Conservation (phyloP, 2,113 vertebrate genomes). For the Lycaon pictus region DNA sequence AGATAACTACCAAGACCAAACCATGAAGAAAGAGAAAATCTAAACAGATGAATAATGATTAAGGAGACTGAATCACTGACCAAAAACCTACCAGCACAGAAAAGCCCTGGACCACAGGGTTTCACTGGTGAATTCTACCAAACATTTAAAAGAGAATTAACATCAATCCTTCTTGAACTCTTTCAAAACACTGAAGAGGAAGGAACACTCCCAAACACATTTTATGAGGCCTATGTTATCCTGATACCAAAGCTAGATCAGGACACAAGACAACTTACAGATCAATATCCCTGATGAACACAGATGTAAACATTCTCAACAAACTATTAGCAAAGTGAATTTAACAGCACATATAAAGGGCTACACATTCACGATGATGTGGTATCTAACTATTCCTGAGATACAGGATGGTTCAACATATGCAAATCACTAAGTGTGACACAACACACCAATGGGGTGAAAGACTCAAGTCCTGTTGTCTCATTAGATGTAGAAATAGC, state of each 20-base stretch:
- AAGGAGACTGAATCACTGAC: not conserved
- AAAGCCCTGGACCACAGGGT: not conserved
- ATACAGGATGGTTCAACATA: not conserved
- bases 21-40: no score
- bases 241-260: not conserved
- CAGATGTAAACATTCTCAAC: no score
- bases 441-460: not conserved
- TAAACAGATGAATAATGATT: not conserved
- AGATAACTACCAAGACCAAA: accelerated
- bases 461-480: not conserved
- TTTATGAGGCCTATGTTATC: not conserved
- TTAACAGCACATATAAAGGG: no score
- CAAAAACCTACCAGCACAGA: not conserved
- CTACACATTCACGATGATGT: accelerated
- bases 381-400: not conserved
- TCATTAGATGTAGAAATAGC: not conserved
- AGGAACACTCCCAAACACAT: not conserved
- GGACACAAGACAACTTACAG: not conserved
- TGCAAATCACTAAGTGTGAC: no score
- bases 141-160: not conserved
- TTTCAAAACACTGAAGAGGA: not conserved
- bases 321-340: not conserved
- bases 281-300: not conserved
- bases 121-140: not conserved
- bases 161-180: not conserved